A percentile compares a stretch with the other conserved stretches of the same genome.
phyloP scores from a whole-genome alignment of 2,888 invertebrate species.

The Monochamus alternatus region DNA sequence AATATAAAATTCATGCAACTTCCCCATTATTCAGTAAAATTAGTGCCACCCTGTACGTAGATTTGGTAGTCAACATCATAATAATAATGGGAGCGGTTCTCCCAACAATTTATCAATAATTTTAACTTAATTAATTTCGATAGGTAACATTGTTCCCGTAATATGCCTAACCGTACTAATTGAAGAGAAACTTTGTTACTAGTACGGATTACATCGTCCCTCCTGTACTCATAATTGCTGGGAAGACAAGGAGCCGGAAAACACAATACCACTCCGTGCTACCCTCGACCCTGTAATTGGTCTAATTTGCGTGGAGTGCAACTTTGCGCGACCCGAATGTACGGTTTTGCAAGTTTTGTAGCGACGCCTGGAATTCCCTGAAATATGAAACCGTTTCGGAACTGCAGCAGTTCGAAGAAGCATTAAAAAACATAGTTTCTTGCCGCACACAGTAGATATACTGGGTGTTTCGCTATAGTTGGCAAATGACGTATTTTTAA shows the following conservation, averaged over 20 bases:
- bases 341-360: not conserved
- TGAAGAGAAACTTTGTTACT: conserved; percentile 50
- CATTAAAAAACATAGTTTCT: no score
- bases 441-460: no score
- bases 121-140: conserved; percentile 40
- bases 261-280: conserved; percentile 42
- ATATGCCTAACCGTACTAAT: conserved; percentile 39
- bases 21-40: no score
- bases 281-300: conserved; percentile 40
- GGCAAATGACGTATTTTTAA: no score
- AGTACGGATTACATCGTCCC: conserved; percentile 49
- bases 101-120: conserved; percentile 27
- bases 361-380: no score
- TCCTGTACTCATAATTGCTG: conserved; percentile 51
- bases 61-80: not conserved
- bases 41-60: not conserved
- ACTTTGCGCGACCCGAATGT: conserved; percentile 19
- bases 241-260: conserved; percentile 44
- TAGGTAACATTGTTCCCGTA: conserved; percentile 37
- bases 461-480: no score
- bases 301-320: conserved; percentile 45
- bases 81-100: conserved; percentile 13
- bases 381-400: no score
- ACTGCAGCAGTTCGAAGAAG: no score
- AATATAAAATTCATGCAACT: no score